A percentile compares a stretch with the other conserved stretches of the same genome.
phyloP scores from a whole-genome alignment of 2,113 vertebrate species.

The Centrocercus urophasianus region DNA sequence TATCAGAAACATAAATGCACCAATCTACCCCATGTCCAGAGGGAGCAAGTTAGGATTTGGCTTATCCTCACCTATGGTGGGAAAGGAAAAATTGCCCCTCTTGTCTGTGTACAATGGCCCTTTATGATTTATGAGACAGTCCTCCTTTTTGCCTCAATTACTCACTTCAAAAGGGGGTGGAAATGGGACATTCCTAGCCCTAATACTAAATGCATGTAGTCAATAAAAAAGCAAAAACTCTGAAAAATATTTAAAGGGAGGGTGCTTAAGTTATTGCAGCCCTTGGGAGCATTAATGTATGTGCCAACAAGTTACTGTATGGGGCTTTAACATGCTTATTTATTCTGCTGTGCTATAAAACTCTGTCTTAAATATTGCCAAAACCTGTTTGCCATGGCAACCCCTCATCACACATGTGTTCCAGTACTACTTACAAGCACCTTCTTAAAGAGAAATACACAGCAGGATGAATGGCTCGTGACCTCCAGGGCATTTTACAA shows the following conservation, averaged over 20 bases:
- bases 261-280: slow-evolving; percentile 72
- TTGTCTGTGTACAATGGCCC: slow-evolving; percentile 25
- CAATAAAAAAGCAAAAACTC: slow-evolving; percentile 66
- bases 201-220: slow-evolving; percentile 74
- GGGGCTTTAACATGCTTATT: slow-evolving; percentile 73
- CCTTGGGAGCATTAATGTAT: slow-evolving; percentile 71
- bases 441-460: slow-evolving; percentile 58
- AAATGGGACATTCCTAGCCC: slow-evolving; percentile 69
- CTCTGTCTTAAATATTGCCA: slow-evolving; percentile 66
- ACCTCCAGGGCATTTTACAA: slow-evolving; percentile 49
- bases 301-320: slow-evolving; percentile 75
- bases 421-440: slow-evolving; percentile 54
- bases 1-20: neutral
- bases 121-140: slow-evolving; percentile 61
- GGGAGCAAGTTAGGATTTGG: neutral
- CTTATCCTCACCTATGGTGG: neutral
- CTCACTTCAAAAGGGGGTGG: slow-evolving; percentile 62
- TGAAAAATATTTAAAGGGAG: slow-evolving; percentile 67
- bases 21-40: neutral
- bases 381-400: slow-evolving; percentile 69
- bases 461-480: slow-evolving; percentile 29
- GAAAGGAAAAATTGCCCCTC: slow-evolving; percentile 28
- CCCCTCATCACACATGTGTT: slow-evolving; percentile 50
- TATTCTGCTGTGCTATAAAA: slow-evolving; percentile 72
- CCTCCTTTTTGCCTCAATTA: slow-evolving; percentile 47